phyloP scores from a whole-genome alignment of 2,797 vertebrate species.

The Limnodromus scolopaceus region DNA sequence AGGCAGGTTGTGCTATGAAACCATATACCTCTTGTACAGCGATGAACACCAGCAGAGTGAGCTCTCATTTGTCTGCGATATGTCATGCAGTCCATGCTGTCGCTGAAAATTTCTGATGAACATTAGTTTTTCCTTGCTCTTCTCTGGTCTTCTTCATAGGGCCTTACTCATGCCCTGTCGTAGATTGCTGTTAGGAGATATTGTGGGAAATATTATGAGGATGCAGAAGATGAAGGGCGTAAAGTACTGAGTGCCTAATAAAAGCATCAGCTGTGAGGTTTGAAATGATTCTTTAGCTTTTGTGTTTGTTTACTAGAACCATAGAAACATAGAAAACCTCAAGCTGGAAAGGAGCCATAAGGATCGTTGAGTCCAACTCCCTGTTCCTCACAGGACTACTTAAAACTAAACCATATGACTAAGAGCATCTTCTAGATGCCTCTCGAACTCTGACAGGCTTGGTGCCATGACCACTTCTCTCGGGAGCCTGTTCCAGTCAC shows the following conservation, averaged over 20 bases:
- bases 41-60: background rate
- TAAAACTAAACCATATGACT: background rate
- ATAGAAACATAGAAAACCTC: background rate
- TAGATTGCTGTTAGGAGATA: background rate
- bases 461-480: accelerated
- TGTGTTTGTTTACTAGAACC: background rate
- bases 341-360: background rate
- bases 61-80: background rate
- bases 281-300: background rate
- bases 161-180: background rate
- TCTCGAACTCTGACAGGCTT: background rate
- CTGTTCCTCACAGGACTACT: background rate
- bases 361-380: background rate
- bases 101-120: background rate
- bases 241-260: background rate
- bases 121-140: background rate
- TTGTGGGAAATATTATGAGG: accelerated
- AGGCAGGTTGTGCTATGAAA: background rate
- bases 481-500: background rate
- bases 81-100: background rate
- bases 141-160: background rate
- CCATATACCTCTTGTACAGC: background rate
- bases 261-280: background rate
- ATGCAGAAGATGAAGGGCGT: background rate
- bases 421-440: accelerated